Evolutionary conservation across 2,888 invertebrate species (phyloP).

Genomic region (Thymelicus sylvestris): DNA sequence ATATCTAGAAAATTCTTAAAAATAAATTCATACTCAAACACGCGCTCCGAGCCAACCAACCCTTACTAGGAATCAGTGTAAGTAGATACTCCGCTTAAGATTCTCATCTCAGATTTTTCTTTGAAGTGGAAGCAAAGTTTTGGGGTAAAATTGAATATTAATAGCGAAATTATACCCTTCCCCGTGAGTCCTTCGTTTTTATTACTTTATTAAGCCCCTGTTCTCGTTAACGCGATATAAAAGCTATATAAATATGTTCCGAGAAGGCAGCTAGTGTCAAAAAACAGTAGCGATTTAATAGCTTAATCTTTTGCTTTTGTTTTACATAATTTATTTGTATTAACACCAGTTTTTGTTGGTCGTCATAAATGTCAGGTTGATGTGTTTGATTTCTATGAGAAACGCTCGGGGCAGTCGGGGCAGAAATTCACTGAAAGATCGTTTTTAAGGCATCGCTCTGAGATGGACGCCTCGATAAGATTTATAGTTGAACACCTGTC

Average conservation of each 20-base stretch:
- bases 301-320: constrained; percentile 72
- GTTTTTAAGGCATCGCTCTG: not conserved
- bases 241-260: constrained; percentile 72
- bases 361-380: constrained; percentile 49
- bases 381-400: constrained; percentile 38
- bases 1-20: constrained; percentile 45
- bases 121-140: constrained; percentile 74
- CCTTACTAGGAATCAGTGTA: constrained; percentile 76
- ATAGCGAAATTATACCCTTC: constrained; percentile 79
- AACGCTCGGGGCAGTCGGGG: constrained; percentile 15
- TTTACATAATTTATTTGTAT: constrained; percentile 64
- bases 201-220: constrained; percentile 78
- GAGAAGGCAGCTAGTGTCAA: constrained; percentile 75
- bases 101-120: constrained; percentile 80
- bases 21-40: constrained; percentile 47
- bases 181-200: constrained; percentile 69
- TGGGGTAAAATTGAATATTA: constrained; percentile 83
- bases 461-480: constrained; percentile 24
- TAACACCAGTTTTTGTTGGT: constrained; percentile 53
- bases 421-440: constrained; percentile 25
- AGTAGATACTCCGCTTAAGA: constrained; percentile 70
- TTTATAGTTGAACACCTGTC: constrained; percentile 20
- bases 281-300: constrained; percentile 82
- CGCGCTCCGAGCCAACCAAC: constrained; percentile 51
- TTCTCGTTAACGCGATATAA: constrained; percentile 79